These are phyloP conservation scores for Megaceryle maxima DNA, from an alignment of 2,113 vertebrate species.

Conservation along the genomic window DNA sequence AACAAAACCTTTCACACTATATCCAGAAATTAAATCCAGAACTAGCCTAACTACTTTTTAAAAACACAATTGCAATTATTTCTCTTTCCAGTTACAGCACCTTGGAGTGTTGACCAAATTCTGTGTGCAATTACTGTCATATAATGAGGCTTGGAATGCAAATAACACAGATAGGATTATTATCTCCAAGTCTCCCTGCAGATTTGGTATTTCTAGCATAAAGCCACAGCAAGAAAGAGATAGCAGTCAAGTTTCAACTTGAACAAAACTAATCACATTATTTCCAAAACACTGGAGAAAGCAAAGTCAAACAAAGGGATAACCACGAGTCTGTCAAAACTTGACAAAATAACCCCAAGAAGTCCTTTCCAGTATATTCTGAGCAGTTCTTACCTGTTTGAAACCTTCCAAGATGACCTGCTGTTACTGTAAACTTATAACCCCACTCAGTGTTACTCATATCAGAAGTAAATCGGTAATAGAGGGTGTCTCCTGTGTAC, in stretches of 20 bases:
- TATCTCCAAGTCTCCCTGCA: not conserved
- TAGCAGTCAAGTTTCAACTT: not conserved
- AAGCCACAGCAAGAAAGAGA: not conserved
- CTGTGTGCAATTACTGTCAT: not conserved
- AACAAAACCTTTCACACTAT: not conserved
- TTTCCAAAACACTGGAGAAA: not conserved
- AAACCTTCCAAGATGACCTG: constrained; percentile 94
- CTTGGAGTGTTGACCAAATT: not conserved
- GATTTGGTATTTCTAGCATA: not conserved
- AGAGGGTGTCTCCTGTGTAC: constrained; percentile 87
- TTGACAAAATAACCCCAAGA: not conserved
- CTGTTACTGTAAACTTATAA: constrained; percentile 94
- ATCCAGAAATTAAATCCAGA: not conserved
- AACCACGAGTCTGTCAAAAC: not conserved
- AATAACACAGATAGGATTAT: not conserved
- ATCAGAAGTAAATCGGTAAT: constrained; percentile 93
- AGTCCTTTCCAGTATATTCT: not conserved
- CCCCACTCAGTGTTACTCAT: constrained; percentile 99
- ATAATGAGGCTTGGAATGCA: not conserved
- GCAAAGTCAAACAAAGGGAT: not conserved
- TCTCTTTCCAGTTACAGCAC: not conserved
- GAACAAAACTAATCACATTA: not conserved
- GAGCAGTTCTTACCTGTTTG: constrained; percentile 86
- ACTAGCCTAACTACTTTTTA: not conserved
- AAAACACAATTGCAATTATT: not conserved